A percentile compares a stretch with the other conserved stretches of the same genome.
Conservation (phyloP, 2,797 vertebrate genomes). For the Erethizon dorsatum region DNA sequence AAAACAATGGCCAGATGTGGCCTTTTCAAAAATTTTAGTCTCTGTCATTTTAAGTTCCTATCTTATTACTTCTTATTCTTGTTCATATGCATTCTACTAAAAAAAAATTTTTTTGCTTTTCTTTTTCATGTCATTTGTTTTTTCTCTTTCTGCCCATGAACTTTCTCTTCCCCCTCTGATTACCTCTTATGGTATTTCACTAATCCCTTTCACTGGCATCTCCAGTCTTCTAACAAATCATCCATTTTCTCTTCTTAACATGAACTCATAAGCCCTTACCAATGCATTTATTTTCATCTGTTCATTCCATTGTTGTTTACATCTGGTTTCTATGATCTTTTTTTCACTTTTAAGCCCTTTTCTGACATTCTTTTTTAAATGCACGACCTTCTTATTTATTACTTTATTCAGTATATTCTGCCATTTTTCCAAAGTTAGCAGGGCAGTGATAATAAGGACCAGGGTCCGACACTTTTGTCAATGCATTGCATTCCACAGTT, state of each 20-base stretch:
- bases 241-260: not conserved
- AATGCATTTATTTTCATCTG: not conserved
- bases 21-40: not conserved
- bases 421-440: conserved; percentile 35
- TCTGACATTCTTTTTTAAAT: not conserved
- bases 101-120: conserved; percentile 25
- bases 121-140: not conserved
- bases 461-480: not conserved
- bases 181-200: not conserved
- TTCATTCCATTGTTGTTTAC: not conserved
- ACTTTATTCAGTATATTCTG: not conserved
- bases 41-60: not conserved
- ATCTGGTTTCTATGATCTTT: not conserved
- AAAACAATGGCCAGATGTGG: not conserved
- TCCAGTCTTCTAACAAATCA: not conserved
- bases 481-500: not conserved
- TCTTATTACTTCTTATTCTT: conserved; percentile 3
- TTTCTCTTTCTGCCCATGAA: not conserved
- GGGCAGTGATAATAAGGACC: not conserved
- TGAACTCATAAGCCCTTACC: not conserved
- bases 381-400: not conserved
- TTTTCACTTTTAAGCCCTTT: not conserved
- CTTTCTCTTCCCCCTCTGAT: not conserved
- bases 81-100: not conserved
- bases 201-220: not conserved